Conservation (phyloP, 2,113 vertebrate species). For the Erythrolamprus reginae region DNA sequence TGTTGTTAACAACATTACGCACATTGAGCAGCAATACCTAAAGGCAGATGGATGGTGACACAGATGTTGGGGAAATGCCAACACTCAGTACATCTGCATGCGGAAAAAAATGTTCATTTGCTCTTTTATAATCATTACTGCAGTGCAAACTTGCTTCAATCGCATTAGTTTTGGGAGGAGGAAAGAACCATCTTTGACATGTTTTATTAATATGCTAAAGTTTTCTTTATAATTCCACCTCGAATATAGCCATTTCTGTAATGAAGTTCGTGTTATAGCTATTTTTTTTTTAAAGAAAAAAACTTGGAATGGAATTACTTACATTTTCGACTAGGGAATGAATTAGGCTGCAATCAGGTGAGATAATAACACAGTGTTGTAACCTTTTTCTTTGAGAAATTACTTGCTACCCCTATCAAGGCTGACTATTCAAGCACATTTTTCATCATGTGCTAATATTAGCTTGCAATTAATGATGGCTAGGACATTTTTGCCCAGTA, state of each 20-base stretch:
- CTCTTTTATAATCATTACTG: slow-evolving; percentile 22
- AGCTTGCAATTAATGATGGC: not conserved
- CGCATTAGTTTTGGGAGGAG: not conserved
- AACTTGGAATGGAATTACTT: slow-evolving; percentile 18
- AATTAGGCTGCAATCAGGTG: not conserved
- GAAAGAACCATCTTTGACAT: not conserved
- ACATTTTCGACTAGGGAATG: not conserved
- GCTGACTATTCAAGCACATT: not conserved
- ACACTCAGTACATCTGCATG: not conserved
- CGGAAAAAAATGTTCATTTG: not conserved
- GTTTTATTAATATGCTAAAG: slow-evolving; percentile 1
- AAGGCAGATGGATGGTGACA: slow-evolving; percentile 41
- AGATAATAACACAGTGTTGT: not conserved
- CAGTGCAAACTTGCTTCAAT: not conserved
- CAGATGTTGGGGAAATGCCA: slow-evolving; percentile 22
- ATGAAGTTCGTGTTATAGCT: slow-evolving; percentile 13
- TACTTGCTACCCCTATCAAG: not conserved
- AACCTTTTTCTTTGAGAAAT: not conserved
- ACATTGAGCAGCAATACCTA: slow-evolving; percentile 7
- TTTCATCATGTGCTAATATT: not conserved
- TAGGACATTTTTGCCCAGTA: not conserved
- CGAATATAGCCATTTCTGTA: not conserved
- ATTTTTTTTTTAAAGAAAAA: not conserved
- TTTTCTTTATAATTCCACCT: slow-evolving; percentile 11
- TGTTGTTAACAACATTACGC: slow-evolving; percentile 20